These are phyloP conservation scores for Pampusana beccarii DNA, from an alignment of 2,113 vertebrate genomes.

Conservation along the genomic window DNA sequence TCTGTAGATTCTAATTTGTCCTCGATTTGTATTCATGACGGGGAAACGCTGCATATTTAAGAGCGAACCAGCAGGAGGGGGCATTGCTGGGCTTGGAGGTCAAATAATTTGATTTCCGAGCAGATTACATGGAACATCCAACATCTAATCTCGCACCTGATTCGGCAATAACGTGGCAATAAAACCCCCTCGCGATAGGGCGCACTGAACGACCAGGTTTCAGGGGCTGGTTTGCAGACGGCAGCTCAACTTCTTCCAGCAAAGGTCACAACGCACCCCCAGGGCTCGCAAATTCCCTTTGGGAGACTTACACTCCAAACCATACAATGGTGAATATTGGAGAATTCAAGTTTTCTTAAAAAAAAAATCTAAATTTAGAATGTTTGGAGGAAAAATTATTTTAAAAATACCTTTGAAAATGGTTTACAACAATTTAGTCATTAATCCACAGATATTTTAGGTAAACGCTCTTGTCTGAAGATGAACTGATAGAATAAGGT, in stretches of 20 bases:
- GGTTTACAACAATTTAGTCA: not conserved
- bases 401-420: not conserved
- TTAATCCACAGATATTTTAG: not conserved
- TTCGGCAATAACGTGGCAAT: constrained; percentile 78
- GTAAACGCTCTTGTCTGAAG: not conserved
- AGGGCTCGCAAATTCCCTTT: not conserved
- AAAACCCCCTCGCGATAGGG: constrained; percentile 39
- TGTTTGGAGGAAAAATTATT: not conserved
- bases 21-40: constrained; percentile 98
- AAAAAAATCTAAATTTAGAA: rapidly evolving
- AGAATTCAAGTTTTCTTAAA: not conserved
- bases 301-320: not conserved
- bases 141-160: constrained; percentile 84
- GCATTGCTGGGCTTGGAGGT: constrained; percentile 87
- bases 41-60: constrained; percentile 94
- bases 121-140: constrained; percentile 93
- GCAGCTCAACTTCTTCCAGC: not conserved
- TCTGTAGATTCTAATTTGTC: constrained; percentile 99
- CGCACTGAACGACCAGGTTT: not conserved
- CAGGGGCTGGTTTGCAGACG: not conserved
- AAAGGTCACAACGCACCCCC: not conserved
- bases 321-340: not conserved
- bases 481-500: not conserved
- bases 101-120: constrained; percentile 97
- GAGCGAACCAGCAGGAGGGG: constrained; percentile 90